Conservation (phyloP, 2,113 vertebrate species). For the Hydrolagus affinis region DNA sequence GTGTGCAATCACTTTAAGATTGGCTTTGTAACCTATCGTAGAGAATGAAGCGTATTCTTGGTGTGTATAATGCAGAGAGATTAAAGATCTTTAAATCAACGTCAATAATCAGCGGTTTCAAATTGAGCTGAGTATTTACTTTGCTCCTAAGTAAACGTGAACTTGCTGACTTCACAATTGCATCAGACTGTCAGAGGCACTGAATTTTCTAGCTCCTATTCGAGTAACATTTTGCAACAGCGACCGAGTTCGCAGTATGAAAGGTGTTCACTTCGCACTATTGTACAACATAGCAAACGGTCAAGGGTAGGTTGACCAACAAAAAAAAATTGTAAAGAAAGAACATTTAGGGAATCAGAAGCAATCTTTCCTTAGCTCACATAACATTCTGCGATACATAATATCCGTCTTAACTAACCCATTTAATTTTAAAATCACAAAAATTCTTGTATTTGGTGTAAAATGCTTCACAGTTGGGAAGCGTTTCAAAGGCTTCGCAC, state of each 20-base stretch:
- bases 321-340: no score
- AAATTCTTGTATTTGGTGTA: no score
- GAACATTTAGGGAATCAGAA: no score
- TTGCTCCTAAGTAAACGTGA: not conserved
- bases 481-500: no score
- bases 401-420: no score
- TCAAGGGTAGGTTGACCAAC: no score
- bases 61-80: not conserved
- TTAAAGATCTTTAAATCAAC: not conserved
- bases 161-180: constrained; percentile 4
- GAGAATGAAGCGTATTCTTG: not conserved
- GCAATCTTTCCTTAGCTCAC: no score
- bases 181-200: not conserved
- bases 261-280: not conserved
- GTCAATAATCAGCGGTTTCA: not conserved
- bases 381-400: no score
- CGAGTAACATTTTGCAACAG: not conserved
- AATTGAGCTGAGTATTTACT: not conserved
- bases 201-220: not conserved
- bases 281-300: no score
- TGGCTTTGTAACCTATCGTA: not conserved
- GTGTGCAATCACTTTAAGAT: constrained; percentile 19
- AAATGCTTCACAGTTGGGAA: no score
- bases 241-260: not conserved
- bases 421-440: no score